Conservation (phyloP, 2,888 invertebrate genomes). For the Dryobotodes eremita region DNA sequence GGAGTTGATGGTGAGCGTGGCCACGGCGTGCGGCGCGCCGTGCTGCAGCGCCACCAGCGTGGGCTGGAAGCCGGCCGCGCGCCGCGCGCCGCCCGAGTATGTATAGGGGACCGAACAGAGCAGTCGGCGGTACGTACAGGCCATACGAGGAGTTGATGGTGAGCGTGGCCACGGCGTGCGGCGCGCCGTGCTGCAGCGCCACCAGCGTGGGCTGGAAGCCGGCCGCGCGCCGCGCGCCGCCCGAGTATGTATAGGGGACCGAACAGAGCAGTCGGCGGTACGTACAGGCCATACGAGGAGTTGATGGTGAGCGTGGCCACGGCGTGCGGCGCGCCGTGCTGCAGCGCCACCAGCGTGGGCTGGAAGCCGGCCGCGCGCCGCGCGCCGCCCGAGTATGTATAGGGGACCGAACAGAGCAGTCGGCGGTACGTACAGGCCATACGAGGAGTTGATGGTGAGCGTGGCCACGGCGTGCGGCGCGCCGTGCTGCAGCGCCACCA, state of each 20-base stretch:
- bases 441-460: constrained; percentile 98
- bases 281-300: constrained; percentile 99
- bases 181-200: constrained; percentile 97
- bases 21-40: constrained; percentile 96
- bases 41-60: constrained; percentile 98
- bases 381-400: constrained; percentile 85
- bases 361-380: constrained; percentile 99
- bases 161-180: constrained; percentile 96
- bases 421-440: constrained; percentile 96
- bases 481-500: constrained; percentile 98
- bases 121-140: constrained; percentile 93
- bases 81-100: constrained; percentile 92
- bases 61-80: constrained; percentile 99
- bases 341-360: constrained; percentile 98
- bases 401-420: background rate
- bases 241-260: constrained; percentile 74
- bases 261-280: constrained; percentile 67
- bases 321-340: constrained; percentile 96
- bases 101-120: background rate
- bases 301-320: constrained; percentile 98
- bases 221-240: constrained; percentile 94
- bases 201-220: constrained; percentile 99
- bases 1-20: constrained; percentile 98
- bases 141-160: constrained; percentile 99
- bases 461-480: constrained; percentile 96